phyloP scores from a whole-genome alignment of 2,113 vertebrate species.

The Cavia porcellus region DNA sequence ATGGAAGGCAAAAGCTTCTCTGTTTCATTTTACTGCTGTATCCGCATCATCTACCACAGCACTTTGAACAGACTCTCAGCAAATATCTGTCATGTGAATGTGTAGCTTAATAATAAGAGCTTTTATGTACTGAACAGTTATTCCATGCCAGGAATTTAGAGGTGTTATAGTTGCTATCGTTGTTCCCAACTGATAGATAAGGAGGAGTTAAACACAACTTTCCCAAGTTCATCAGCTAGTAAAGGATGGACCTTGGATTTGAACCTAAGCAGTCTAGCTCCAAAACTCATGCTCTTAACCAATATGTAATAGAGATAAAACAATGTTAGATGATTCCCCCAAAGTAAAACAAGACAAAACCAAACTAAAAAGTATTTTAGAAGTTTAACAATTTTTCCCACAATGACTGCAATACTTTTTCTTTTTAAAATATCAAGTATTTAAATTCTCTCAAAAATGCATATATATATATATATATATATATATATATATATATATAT shows the following conservation, averaged over 20 bases:
- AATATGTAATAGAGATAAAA: not conserved
- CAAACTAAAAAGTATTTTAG: not conserved
- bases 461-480: not conserved
- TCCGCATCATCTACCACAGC: not conserved
- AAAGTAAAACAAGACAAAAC: conserved; percentile 54
- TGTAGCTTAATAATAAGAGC: not conserved
- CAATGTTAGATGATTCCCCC: not conserved
- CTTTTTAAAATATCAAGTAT: not conserved
- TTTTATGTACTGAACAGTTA: not conserved
- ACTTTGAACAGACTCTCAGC: conserved; percentile 10
- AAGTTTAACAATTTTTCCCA: conserved; percentile 14
- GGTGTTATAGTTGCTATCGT: not conserved
- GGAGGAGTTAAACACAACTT: not conserved
- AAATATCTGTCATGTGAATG: conserved; percentile 42
- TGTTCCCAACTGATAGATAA: not conserved
- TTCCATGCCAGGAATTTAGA: not conserved
- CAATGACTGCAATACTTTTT: not conserved
- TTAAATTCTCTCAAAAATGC: not conserved
- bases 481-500: not conserved
- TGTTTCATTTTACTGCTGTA: conserved; percentile 32
- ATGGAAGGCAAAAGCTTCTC: conserved; percentile 43
- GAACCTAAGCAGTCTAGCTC: not conserved
- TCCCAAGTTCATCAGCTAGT: not conserved
- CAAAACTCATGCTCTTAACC: conserved; percentile 35
- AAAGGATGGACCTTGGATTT: conserved; percentile 7